Percentiles rank a stretch among this genome's conserved stretches.
Evolutionary conservation across 1,140 invertebrate species (phyloP).

Genomic region (Hylaeus anthracinus): DNA sequence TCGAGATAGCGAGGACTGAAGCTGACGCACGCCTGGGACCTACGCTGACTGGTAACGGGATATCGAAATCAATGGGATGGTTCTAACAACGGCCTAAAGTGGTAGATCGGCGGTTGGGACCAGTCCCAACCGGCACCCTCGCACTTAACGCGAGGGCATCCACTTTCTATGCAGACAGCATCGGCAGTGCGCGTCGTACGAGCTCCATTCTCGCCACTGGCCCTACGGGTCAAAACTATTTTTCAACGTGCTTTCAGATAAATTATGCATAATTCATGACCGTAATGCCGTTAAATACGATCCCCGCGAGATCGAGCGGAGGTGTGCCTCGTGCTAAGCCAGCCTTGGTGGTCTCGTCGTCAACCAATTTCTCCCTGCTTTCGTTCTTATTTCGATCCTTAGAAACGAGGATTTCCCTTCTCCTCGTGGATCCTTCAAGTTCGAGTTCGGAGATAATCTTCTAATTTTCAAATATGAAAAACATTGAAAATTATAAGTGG

Average conservation of each 20-base stretch:
- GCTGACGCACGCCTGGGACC: background rate
- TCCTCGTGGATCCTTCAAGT: too few species aligned
- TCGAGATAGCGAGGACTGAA: slow-evolving; percentile 9
- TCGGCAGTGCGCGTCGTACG: slow-evolving; percentile 30
- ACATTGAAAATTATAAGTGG: too few species aligned
- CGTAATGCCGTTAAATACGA: slow-evolving; percentile 53
- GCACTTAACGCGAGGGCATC: slow-evolving; percentile 45
- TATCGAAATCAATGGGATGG: slow-evolving; percentile 29
- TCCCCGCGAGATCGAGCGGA: background rate
- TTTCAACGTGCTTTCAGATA: slow-evolving; percentile 48
- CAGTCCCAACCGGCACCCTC: slow-evolving; percentile 37
- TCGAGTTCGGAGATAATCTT: too few species aligned
- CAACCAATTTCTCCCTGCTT: slow-evolving; percentile 33
- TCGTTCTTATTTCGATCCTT: background rate
- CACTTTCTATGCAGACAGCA: slow-evolving; percentile 46
- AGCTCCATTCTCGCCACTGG: slow-evolving; percentile 38
- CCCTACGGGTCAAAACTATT: slow-evolving; percentile 52
- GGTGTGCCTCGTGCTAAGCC: background rate
- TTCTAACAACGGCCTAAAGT: slow-evolving; percentile 45
- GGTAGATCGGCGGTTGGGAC: slow-evolving; percentile 12
- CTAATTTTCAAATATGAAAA: too few species aligned
- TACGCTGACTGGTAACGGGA: slow-evolving; percentile 35
- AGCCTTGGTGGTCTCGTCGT: slow-evolving; percentile 19
- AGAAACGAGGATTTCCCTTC: background rate
- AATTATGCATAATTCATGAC: slow-evolving; percentile 54